These are phyloP conservation scores for Aphelinus certus DNA, from an alignment of 1,140 invertebrate genomes.

Conservation along the genomic window DNA sequence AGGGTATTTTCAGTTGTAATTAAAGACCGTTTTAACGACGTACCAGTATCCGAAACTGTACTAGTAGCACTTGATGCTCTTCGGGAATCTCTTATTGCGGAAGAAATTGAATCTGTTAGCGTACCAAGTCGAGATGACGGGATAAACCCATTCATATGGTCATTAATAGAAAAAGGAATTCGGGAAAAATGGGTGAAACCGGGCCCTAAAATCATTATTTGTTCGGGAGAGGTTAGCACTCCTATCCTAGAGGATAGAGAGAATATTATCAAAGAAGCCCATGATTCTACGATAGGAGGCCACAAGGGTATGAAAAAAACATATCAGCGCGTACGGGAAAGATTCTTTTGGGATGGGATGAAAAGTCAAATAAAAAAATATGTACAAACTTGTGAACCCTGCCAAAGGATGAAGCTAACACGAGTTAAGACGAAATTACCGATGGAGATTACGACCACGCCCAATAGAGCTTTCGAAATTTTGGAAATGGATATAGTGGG, in stretches of 20 bases:
- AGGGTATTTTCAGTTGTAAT: neutral
- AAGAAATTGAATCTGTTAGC: neutral
- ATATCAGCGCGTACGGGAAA: conserved; percentile 15
- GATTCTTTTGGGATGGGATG: conserved; percentile 43
- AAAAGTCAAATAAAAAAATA: conserved; percentile 38
- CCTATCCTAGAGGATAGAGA: conserved; percentile 11
- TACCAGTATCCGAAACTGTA: neutral
- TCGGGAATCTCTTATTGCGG: neutral
- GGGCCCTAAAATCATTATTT: conserved; percentile 1
- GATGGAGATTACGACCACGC: conserved; percentile 39
- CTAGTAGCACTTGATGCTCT: neutral
- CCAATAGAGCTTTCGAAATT: neutral
- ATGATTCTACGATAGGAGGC: conserved; percentile 34
- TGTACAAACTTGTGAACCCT: conserved; percentile 30
- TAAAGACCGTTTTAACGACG: neutral
- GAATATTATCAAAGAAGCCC: conserved; percentile 29
- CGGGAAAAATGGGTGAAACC: neutral
- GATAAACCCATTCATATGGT: neutral
- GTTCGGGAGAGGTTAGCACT: neutral
- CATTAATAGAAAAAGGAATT: conserved; percentile 1
- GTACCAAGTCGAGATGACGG: neutral
- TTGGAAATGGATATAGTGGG: conserved; percentile 37
- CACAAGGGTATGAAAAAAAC: conserved; percentile 42
- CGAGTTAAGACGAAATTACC: neutral
- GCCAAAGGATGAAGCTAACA: conserved; percentile 14